Evolutionary conservation across 1,140 invertebrate genomes (phyloP), one percentile per base, ranked within the genome.

Genomic region (Philopotamus ludificatus): DNA sequence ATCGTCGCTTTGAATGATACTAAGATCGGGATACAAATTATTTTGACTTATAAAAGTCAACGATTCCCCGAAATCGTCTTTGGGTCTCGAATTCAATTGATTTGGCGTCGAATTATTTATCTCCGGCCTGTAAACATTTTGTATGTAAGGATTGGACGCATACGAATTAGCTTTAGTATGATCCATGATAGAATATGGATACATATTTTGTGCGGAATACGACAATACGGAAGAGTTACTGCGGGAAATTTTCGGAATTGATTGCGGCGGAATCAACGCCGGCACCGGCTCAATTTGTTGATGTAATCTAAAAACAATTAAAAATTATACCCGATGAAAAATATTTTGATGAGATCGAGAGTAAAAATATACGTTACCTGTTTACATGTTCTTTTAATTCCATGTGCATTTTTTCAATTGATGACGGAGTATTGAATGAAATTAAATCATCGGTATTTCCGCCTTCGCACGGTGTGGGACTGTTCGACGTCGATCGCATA

Each of bases 371-470:
- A 3, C 23, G 12, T 65, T 74, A 77, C 73, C 79, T 83, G 69
- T 80, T 81, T 20, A 84, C 82, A 42, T 83, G 78, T 59, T 83
- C 78, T 57, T 82, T 83, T 62, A 84, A 78, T 8, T 79, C 77
- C 28, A 70, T 74, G 75, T 76, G 77, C 26, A 80, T 73, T 66
- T 80, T 78, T 60, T 81, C 79, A 15, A 75, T 70, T 57, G 78
- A 78, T 0, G 84, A 82, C 4, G 85, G 88, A 75, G 86, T 89
- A 22, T 85, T 82, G 72, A 90, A 90, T 53, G 86, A 89, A 66
- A 91, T 91, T 16, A 91, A 75, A 76, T 91, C 89, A 55, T 79
- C 81, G 45, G 90, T 88, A 50, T 80, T 82, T 63, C 79, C 82
- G n/a, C n/a, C n/a, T 28, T 84, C 81, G 49, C 74, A 76, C 34